These are phyloP conservation scores for Gavia stellata DNA, from an alignment of 2,113 vertebrate genomes.

Conservation along the genomic window DNA sequence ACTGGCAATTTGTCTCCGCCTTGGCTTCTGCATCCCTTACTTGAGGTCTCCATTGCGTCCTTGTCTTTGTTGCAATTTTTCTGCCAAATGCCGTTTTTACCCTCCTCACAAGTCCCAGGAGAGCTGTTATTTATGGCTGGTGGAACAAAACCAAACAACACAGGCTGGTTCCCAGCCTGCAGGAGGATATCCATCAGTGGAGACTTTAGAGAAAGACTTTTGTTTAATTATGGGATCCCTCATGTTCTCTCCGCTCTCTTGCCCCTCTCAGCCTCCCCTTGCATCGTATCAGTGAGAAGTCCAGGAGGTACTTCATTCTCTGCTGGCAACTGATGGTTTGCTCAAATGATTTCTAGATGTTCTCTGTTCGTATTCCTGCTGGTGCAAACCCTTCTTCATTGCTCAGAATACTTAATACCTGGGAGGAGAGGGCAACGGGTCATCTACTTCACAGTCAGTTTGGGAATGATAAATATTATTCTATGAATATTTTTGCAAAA, in stretches of 20 bases:
- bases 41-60: background rate
- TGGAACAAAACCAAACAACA: background rate
- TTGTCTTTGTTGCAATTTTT: background rate
- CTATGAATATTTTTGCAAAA: background rate
- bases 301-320: background rate
- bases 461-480: background rate
- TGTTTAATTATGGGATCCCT: conserved; percentile 43
- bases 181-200: conserved; percentile 9
- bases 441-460: background rate
- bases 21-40: background rate
- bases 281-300: background rate
- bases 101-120: background rate
- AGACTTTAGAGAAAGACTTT: conserved; percentile 2
- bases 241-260: background rate
- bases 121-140: conserved; percentile 30
- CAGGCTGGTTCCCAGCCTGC: background rate
- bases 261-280: background rate
- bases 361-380: background rate
- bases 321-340: background rate
- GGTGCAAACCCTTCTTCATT: background rate
- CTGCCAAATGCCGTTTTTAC: background rate
- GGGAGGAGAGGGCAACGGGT: background rate
- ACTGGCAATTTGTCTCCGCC: background rate
- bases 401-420: background rate
- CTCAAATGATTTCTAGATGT: background rate